Percentiles rank a stretch among this genome's conserved stretches.
Conservation (phyloP, 2,888 invertebrate species). For the Agelastica alni region DNA sequence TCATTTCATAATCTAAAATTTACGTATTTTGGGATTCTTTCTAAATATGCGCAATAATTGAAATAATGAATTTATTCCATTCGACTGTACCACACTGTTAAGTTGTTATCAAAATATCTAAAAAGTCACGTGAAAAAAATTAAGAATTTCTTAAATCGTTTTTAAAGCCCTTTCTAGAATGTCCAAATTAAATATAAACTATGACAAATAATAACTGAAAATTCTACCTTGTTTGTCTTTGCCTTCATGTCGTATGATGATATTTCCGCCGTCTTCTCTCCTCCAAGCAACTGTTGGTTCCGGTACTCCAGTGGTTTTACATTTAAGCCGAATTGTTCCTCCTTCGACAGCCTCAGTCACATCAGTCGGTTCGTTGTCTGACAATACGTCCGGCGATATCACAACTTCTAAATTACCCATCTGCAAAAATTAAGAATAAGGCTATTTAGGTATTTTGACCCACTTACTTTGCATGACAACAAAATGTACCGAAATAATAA, state of each 20-base stretch:
- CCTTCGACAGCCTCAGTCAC: constrained; percentile 80
- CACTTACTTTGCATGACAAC: too few species aligned
- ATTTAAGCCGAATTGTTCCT: constrained; percentile 75
- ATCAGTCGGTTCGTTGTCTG: constrained; percentile 69
- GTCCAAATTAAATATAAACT: too few species aligned
- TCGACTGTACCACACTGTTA: too few species aligned
- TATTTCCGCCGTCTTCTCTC: constrained; percentile 76
- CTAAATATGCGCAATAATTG: too few species aligned
- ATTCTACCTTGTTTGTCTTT: constrained; percentile 71
- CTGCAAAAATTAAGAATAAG: constrained; percentile 61
- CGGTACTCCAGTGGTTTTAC: constrained; percentile 82
- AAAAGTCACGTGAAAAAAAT: too few species aligned
- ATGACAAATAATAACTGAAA: neutral
- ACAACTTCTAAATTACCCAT: constrained; percentile 86
- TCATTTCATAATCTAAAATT: too few species aligned
- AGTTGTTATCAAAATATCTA: too few species aligned
- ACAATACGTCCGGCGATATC: constrained; percentile 84
- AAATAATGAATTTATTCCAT: too few species aligned
- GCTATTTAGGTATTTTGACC: neutral
- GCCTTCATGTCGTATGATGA: constrained; percentile 74
- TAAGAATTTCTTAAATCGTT: too few species aligned
- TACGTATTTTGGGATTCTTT: too few species aligned
- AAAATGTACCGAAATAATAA: too few species aligned
- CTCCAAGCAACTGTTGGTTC: constrained; percentile 80
- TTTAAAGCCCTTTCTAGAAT: too few species aligned